A percentile compares a stretch with the other conserved stretches of the same genome.
phyloP scores from a whole-genome alignment of 2,888 invertebrate genomes.

The Notocelia uddmanniana region DNA sequence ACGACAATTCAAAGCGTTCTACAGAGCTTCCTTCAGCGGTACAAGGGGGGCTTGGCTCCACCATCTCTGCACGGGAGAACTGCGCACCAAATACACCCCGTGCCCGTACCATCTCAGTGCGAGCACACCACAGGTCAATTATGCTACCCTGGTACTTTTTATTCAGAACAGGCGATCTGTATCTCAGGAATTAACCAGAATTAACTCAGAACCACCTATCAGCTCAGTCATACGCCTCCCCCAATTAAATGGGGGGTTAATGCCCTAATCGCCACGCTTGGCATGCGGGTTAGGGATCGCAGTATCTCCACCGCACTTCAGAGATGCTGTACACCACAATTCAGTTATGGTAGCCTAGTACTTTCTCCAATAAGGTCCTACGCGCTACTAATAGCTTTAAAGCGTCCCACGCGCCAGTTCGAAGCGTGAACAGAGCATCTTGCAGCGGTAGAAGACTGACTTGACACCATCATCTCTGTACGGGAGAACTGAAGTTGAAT shows the following conservation, averaged over 20 bases:
- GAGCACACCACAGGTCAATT: constrained; percentile 78
- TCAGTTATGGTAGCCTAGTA: constrained; percentile 51
- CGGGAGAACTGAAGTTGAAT: constrained; percentile 88
- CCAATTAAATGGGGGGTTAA: no score
- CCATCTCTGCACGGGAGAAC: constrained; percentile 94
- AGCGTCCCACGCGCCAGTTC: constrained; percentile 95
- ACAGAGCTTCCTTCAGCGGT: constrained; percentile 91
- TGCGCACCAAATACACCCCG: constrained; percentile 87
- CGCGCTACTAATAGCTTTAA: constrained; percentile 96
- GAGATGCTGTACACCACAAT: constrained; percentile 87
- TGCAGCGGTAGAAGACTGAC: constrained; percentile 96
- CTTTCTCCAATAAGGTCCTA: no score
- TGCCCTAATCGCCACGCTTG: no score
- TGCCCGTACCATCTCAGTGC: constrained; percentile 96
- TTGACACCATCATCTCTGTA: constrained; percentile 98
- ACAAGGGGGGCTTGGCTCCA: constrained; percentile 98
- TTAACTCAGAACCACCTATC: no score
- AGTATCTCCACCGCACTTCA: no score
- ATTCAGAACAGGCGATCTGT: not conserved
- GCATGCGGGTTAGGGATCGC: no score
- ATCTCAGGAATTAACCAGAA: no score
- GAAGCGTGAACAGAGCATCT: constrained; percentile 92
- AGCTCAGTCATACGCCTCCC: no score
- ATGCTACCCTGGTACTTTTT: constrained; percentile 36
- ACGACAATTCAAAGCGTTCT: constrained; percentile 96